These are phyloP conservation scores for Pandemis heparana DNA, from an alignment of 2,888 invertebrate genomes.

Conservation along the genomic window DNA sequence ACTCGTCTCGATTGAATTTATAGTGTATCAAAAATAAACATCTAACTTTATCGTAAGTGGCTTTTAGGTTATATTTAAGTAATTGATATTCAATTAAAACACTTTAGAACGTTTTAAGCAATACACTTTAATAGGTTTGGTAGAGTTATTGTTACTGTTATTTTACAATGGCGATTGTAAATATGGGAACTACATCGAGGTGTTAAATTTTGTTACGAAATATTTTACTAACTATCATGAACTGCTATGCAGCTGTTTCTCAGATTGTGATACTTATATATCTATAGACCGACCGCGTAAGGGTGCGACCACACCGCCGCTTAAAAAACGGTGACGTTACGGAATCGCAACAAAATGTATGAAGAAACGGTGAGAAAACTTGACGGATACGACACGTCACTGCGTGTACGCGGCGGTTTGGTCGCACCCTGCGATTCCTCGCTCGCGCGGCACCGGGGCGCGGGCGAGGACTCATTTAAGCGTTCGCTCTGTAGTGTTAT, in stretches of 20 bases:
- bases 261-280: not conserved
- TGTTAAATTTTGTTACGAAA: conserved; percentile 49
- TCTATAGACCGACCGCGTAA: no score
- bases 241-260: conserved; percentile 5
- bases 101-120: conserved; percentile 27
- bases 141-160: conserved; percentile 11
- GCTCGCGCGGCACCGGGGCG: no score
- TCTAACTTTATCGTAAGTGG: conserved; percentile 14
- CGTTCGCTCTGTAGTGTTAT: no score
- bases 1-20: conserved; percentile 16
- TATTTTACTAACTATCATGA: conserved; percentile 40
- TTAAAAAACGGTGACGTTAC: no score
- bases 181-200: conserved; percentile 67
- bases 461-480: no score
- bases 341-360: no score
- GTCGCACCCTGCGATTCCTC: no score
- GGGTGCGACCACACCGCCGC: no score
- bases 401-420: no score
- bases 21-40: conserved; percentile 1
- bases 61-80: conserved; percentile 13
- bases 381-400: no score
- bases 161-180: conserved; percentile 57
- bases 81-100: conserved; percentile 15
- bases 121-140: conserved; percentile 13
- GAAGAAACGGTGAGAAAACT: no score